A percentile compares a stretch with the other conserved stretches of the same genome.
phyloP scores from a whole-genome alignment of 2,888 invertebrate species.

The Heliconius ismenius region DNA sequence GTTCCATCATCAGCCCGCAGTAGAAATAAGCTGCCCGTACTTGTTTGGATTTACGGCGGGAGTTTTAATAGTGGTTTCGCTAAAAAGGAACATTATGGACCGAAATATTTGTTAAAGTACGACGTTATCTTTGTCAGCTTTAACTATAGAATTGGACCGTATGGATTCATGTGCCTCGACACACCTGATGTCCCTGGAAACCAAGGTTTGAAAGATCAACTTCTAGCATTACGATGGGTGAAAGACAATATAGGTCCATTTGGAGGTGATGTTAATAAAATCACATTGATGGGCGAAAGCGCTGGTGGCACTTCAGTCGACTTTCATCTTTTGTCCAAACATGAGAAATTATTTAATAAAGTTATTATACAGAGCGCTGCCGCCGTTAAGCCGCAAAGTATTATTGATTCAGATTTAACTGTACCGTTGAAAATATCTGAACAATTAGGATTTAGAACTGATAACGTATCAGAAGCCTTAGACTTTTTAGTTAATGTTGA shows the following conservation, averaged over 20 bases:
- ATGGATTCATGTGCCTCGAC: constrained; percentile 65
- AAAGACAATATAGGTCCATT: constrained; percentile 61
- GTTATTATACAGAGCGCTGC: constrained; percentile 61
- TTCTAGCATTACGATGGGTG: constrained; percentile 60
- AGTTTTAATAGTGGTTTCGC: constrained; percentile 52
- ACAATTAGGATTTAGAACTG: constrained; percentile 52
- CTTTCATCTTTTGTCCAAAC: constrained; percentile 53
- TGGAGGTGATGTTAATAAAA: constrained; percentile 58
- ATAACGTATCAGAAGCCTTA: constrained; percentile 52
- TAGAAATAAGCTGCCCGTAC: constrained; percentile 54
- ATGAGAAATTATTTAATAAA: constrained; percentile 57
- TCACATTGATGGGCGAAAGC: constrained; percentile 63
- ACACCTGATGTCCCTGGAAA: constrained; percentile 59
- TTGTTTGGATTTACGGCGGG: constrained; percentile 64
- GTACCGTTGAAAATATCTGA: constrained; percentile 53
- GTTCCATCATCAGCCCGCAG: constrained; percentile 56
- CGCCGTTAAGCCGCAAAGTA: constrained; percentile 45
- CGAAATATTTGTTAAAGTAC: constrained; percentile 56
- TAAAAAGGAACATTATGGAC: constrained; percentile 53
- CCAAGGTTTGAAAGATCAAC: constrained; percentile 65
- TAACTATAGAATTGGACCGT: constrained; percentile 63
- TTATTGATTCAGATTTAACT: constrained; percentile 48
- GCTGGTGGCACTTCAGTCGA: constrained; percentile 58
- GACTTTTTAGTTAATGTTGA: constrained; percentile 52
- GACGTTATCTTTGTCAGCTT: constrained; percentile 60